Evolutionary conservation across 2,888 invertebrate species (phyloP).

Genomic region (Trichogramma evanescens): DNA sequence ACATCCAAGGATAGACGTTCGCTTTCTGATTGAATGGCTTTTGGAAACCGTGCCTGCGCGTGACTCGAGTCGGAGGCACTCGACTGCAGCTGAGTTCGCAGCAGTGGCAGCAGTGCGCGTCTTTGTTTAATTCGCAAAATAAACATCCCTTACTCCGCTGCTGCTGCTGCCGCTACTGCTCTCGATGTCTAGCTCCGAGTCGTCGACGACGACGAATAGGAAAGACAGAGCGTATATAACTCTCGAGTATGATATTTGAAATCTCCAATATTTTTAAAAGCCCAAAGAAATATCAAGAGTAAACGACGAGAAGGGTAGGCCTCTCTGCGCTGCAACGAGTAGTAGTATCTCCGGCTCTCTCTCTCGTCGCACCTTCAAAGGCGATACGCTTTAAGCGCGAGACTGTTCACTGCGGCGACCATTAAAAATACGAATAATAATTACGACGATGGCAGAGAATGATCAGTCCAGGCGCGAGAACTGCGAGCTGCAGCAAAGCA

Average conservation of each 20-base stretch:
- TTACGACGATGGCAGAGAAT: conserved; percentile 43
- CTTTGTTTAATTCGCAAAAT: conserved; percentile 30
- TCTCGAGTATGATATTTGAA: conserved; percentile 37
- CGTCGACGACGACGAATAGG: conserved; percentile 21
- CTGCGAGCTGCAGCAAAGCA: conserved; percentile 11
- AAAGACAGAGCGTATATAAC: conserved; percentile 11
- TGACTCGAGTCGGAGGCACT: conserved; percentile 36
- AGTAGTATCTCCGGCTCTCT: too few relatives aligned
- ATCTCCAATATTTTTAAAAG: conserved; percentile 49
- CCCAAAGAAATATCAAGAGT: conserved; percentile 29
- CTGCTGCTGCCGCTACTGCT: conserved; percentile 3
- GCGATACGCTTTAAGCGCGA: conserved; percentile 28
- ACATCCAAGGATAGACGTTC: conserved; percentile 21
- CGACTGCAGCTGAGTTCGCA: conserved; percentile 24
- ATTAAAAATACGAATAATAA: conserved; percentile 48
- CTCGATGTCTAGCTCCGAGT: conserved; percentile 17
- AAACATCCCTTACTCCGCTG: conserved; percentile 6
- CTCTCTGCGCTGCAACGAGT: too few relatives aligned
- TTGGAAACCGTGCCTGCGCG: not conserved
- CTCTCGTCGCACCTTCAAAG: conserved; percentile 39
- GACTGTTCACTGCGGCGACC: conserved; percentile 31
- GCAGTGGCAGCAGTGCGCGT: conserved; percentile 18
- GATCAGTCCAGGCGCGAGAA: conserved; percentile 40
- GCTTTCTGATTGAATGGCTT: conserved; percentile 46
- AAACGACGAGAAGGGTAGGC: conserved; percentile 23